Evolutionary conservation across 2,888 invertebrate genomes (phyloP).

Genomic region (Epistrophella euchroma): DNA sequence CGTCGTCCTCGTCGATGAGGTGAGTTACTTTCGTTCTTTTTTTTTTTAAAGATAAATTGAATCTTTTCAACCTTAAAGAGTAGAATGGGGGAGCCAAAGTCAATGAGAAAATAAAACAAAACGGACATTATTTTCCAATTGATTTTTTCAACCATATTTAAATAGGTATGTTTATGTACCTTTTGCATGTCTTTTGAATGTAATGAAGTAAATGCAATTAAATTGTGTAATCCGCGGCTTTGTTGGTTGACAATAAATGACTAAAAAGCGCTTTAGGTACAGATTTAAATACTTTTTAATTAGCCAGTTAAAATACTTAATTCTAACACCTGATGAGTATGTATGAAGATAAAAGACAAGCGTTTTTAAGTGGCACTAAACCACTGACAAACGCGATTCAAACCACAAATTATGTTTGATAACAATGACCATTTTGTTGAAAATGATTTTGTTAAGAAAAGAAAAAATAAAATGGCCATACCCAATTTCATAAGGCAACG

Average conservation of each 20-base stretch:
- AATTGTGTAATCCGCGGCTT: neutral
- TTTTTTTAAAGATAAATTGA: conserved; percentile 12
- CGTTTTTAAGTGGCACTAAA: too few species aligned
- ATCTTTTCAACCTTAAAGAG: conserved; percentile 26
- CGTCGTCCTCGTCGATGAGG: conserved; percentile 5
- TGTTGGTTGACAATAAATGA: neutral
- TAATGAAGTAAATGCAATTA: conserved; percentile 2
- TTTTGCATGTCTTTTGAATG: neutral
- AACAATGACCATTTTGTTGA: too few species aligned
- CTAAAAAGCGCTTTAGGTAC: neutral
- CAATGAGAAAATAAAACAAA: neutral
- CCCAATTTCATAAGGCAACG: too few species aligned
- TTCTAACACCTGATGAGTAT: neutral
- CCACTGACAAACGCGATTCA: too few species aligned
- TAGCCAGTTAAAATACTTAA: neutral
- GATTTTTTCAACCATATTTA: conserved; percentile 19
- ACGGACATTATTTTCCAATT: conserved; percentile 5
- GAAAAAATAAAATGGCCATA: too few species aligned
- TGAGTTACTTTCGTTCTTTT: conserved; percentile 10
- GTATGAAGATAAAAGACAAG: neutral
- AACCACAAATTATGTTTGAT: too few species aligned
- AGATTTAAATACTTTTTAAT: neutral
- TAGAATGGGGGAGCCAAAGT: neutral
- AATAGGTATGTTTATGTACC: neutral
- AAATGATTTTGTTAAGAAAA: too few species aligned